Evolutionary conservation across 1,140 invertebrate genomes (phyloP), one percentile per base, ranked within the genome.

Genomic region (Drosophila busckii): DNA sequence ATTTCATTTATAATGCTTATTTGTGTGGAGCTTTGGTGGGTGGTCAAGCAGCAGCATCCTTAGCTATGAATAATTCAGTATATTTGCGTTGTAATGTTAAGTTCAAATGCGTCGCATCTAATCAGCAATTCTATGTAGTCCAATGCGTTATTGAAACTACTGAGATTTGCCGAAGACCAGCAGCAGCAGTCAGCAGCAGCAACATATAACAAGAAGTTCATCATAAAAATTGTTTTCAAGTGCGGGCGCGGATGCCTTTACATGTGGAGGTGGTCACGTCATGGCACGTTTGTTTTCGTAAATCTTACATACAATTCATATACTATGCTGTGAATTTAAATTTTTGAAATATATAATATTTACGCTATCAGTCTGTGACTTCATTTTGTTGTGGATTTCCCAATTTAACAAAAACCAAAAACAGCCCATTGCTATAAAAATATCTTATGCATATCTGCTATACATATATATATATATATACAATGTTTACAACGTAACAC

Each of bases 141-240:
- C 76, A 82, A 82, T 82, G 75, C 75, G 75, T 82, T 82, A 82
- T 82, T 83, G 75, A 82, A 82, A 82, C 76, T 83, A 82, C 76
- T 61, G 45, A 82, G 76, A 82, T 82, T 82, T n/a, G n/a, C n/a
- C n/a, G n/a, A n/a, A n/a, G n/a, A n/a, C n/a, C n/a, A n/a, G n/a
- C n/a, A n/a, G n/a, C n/a, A n/a, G n/a, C n/a, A n/a, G n/a, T n/a
- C n/a, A n/a, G n/a, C n/a, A n/a, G n/a, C n/a, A n/a, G n/a, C n/a
- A n/a, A n/a, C 19, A 34, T 12, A 13, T 1, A 46, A 23, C 19
- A 13, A 46, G 16, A 60, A n/a, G n/a, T n/a, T n/a, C n/a, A n/a
- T n/a, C n/a, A n/a, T n/a, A 68, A 70, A 70, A 65, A 61, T 68
- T 68, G 64, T 76, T 76, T 76, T 78, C 66, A 78, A 78, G 63